A percentile compares a stretch with the other conserved stretches of the same genome.
phyloP scores from a whole-genome alignment of 2,797 vertebrate species.

The Xenentodon cancila region DNA sequence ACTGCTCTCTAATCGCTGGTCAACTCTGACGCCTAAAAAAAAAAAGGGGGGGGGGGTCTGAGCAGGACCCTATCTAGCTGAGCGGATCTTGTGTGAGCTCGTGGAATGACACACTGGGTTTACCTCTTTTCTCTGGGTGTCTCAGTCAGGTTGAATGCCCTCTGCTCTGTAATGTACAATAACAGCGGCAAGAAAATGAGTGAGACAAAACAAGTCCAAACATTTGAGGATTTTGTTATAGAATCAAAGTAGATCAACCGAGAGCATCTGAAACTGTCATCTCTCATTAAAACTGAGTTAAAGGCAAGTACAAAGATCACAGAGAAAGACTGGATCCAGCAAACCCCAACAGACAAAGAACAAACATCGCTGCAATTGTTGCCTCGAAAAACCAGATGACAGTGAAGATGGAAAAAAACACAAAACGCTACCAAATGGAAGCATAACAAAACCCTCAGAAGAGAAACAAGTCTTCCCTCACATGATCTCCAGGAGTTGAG shows the following conservation, averaged over 20 bases:
- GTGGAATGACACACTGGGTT: conserved; percentile 37
- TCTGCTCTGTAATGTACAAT: conserved; percentile 87
- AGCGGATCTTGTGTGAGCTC: conserved; percentile 20
- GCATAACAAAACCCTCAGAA: conserved; percentile 44
- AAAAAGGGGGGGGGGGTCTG: conserved; percentile 41
- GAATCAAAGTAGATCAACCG: conserved; percentile 23
- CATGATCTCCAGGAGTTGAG: conserved; percentile 26
- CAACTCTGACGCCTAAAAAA: conserved; percentile 44
- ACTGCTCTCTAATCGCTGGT: conserved; percentile 40
- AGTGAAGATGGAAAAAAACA: conserved; percentile 58
- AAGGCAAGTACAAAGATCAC: conserved; percentile 33
- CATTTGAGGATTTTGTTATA: conserved; percentile 6
- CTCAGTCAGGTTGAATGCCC: conserved; percentile 83
- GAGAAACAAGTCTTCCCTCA: conserved; percentile 34
- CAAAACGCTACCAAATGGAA: conserved; percentile 49
- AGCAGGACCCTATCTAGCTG: conserved; percentile 25
- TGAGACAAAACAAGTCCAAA: conserved; percentile 2
- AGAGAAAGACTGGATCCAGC: conserved; percentile 33
- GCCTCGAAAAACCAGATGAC: conserved; percentile 52
- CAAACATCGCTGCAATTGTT: conserved; percentile 40
- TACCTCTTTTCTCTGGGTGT: conserved; percentile 91
- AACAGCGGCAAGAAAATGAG: conserved; percentile 34
- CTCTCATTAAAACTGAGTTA: conserved; percentile 38
- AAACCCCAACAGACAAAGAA: conserved; percentile 54
- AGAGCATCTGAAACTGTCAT: conserved; percentile 20